Evolutionary conservation across 2,797 vertebrate genomes (phyloP).

Genomic region (Paguma larvata): DNA sequence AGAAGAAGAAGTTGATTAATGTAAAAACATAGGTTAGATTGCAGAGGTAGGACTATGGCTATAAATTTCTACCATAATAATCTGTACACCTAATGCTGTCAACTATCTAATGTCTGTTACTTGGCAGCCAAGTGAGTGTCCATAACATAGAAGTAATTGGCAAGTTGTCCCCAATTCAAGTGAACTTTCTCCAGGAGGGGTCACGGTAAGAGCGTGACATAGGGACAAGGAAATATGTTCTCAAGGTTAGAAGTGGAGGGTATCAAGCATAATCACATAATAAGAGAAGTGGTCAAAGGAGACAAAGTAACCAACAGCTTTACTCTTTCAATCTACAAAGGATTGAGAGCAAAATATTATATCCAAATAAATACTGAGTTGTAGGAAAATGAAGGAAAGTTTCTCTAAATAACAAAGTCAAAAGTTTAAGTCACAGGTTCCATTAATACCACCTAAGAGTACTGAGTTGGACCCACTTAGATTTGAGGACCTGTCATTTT

Average conservation of each 20-base stretch:
- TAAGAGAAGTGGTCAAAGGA: not conserved
- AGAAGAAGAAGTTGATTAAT: too few relatives aligned
- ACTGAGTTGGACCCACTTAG: not conserved
- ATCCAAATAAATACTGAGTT: not conserved
- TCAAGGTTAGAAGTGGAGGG: not conserved
- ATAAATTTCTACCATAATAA: not conserved
- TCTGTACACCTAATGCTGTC: not conserved
- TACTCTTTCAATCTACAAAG: not conserved
- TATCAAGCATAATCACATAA: not conserved
- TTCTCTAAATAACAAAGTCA: not conserved
- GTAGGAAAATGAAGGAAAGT: not conserved
- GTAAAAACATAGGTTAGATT: not conserved
- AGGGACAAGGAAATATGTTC: rapidly evolving
- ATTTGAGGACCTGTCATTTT: not conserved
- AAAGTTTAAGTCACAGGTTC: not conserved
- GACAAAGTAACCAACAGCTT: rapidly evolving
- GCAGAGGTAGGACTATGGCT: not conserved
- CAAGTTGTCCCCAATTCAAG: not conserved
- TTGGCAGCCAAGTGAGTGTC: not conserved
- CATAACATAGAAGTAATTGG: not conserved
- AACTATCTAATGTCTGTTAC: not conserved
- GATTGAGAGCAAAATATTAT: not conserved
- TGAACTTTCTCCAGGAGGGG: not conserved
- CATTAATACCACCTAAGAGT: not conserved
- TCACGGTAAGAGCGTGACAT: rapidly evolving